These are phyloP conservation scores for Cassiopea xamachana DNA, from an alignment of 30 jellyfish, hydroid and myxozoan genomes.

Conservation along the genomic window DNA sequence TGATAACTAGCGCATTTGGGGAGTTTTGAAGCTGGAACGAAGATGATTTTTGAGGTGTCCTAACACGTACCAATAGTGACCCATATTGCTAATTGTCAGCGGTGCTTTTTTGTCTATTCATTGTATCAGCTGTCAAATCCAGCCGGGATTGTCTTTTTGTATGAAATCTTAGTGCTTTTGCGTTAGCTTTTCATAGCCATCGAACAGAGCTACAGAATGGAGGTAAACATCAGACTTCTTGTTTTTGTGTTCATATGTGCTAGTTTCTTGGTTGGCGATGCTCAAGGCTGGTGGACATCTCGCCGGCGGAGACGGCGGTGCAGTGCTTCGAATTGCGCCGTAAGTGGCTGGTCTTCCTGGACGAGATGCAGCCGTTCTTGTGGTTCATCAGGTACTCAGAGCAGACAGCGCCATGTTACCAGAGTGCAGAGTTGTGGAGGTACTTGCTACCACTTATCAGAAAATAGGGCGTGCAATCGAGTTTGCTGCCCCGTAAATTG, in stretches of 20 bases:
- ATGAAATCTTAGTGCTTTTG: too few relatives aligned
- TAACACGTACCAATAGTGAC: neutral
- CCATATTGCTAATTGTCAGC: neutral
- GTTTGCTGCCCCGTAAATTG: constrained; percentile 82
- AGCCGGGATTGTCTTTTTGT: neutral
- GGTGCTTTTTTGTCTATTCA: neutral
- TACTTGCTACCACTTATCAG: constrained; percentile 41
- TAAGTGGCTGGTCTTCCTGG: constrained; percentile 60
- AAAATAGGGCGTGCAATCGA: constrained; percentile 70
- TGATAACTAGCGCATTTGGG: too few relatives aligned
- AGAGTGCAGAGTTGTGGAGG: constrained; percentile 71
- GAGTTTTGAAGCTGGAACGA: too few relatives aligned
- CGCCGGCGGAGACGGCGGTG: constrained; percentile 63
- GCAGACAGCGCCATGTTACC: constrained; percentile 43
- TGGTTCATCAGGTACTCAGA: constrained; percentile 64
- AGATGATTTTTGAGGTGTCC: too few relatives aligned
- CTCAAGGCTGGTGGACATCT: constrained; percentile 48
- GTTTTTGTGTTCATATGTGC: neutral
- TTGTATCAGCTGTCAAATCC: neutral
- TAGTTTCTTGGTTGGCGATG: constrained; percentile 6
- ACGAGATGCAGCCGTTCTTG: constrained; percentile 43
- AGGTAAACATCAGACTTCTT: neutral
- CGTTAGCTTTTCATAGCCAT: neutral
- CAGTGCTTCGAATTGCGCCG: constrained; percentile 44
- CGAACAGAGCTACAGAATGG: neutral